These are phyloP conservation scores for Beris chalybata DNA, from an alignment of 2,888 invertebrate species.

Conservation along the genomic window DNA sequence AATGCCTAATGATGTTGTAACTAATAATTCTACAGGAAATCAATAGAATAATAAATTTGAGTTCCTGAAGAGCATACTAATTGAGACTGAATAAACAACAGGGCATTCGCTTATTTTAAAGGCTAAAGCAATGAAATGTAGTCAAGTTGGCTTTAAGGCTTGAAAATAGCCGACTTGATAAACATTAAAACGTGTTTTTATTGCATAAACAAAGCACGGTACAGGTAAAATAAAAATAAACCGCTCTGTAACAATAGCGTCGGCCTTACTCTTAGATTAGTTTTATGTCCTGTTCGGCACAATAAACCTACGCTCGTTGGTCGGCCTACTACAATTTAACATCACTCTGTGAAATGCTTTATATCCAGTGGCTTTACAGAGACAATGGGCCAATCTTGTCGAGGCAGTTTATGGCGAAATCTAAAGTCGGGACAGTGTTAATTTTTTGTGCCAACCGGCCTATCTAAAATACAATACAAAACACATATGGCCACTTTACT, in stretches of 20 bases:
- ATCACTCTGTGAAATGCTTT: conserved; percentile 19
- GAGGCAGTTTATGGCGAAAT: conserved; percentile 19
- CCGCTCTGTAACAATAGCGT: neutral
- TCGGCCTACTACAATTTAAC: conserved; percentile 19
- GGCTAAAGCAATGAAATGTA: neutral
- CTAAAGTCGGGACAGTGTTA: conserved; percentile 11
- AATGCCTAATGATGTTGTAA: too few relatives aligned
- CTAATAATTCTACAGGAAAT: too few relatives aligned
- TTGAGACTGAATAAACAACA: neutral
- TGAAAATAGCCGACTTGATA: neutral
- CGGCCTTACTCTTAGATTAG: conserved; percentile 21
- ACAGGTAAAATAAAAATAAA: conserved; percentile 3
- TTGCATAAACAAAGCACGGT: conserved; percentile 9
- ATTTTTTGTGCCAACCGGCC: conserved; percentile 6
- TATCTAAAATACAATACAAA: too few relatives aligned
- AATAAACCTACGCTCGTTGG: conserved; percentile 1
- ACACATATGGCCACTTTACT: too few relatives aligned
- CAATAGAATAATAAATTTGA: neutral
- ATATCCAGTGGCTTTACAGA: conserved; percentile 6
- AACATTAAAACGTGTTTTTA: neutral
- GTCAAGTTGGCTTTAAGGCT: neutral
- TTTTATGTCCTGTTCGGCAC: conserved; percentile 20
- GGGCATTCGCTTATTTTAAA: neutral
- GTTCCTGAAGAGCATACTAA: neutral
- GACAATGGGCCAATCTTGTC: conserved; percentile 18